Base-by-base conservation (phyloP, 2,888 invertebrate species). In the Epinotia bilunana region DNA sequence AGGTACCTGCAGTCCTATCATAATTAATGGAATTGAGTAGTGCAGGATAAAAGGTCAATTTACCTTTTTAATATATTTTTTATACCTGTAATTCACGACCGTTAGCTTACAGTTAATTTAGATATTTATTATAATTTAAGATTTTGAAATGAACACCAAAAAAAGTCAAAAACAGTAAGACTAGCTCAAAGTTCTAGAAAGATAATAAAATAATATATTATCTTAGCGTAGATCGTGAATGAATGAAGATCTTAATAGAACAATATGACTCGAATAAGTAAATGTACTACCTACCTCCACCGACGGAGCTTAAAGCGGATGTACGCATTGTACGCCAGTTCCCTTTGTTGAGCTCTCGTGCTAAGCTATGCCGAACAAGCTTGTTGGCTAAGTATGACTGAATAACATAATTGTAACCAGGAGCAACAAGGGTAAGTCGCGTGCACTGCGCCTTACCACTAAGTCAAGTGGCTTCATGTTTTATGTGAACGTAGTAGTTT, bases 1-100 rank as follows among this genome's bases (percentile, higher is more conserved):
- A 67, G 74, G 72, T 72, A 72, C 75, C 74, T 71, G 65, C 74
- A 55, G 67, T 75, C 75, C 75, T 75, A 72, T 72, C 75, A 72
- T 57, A 71, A 81, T 79, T 82, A 83, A 86, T 81, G 89, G 89
- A 90, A 90, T 90, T 90, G 89, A 90, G 83, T 89, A 88, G 86
- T 81, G 78, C 78, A 79, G 79, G 81, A 80, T 78, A 77, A 78
- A 78, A 79, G 77, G 79, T 67, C 72, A 78, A 75, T 78, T 81
- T 79, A 81, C 72, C 78, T 79, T 82, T 80, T 77, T 72, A 78
- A 75, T 76, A 73, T 71, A 68, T 73, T 72, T 77, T 77, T 78
- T 76, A 71, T 73, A 78, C 79, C 71, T 76, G 74, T 80, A 75
- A 76, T 77, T 78, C 77, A 39, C 58, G 69, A 72, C 58, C 69